Evolutionary conservation across 1,140 invertebrate species (phyloP), one percentile per base, ranked within the genome.

Genomic region (Dreissena polymorpha): DNA sequence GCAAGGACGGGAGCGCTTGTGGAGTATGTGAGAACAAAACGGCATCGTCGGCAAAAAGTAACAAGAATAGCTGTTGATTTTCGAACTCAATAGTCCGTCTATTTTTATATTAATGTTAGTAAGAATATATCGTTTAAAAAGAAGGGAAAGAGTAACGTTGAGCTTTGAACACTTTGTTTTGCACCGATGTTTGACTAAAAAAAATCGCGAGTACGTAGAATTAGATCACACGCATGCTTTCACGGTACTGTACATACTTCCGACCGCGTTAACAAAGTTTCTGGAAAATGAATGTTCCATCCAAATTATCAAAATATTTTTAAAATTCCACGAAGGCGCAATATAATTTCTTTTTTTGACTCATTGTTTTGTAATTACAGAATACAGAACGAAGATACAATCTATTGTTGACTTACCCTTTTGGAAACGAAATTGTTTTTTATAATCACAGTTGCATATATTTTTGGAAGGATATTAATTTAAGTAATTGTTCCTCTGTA

Each of bases 281-380:
- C 27, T 18, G 21, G 13, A 13, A 75, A n/a, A 75, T n/a, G 29
- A 63, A 75, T 14, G n/a, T 63, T 64, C 60, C 25, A 29, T 75
- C 55, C n/a, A 75, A 63, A 27, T 64, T 60, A 39, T 75, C 73
- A 64, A 75, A 75, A 55, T 39, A 78, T 75, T 75, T 75, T 39
- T 75, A 57, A 29, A 65, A 77, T 18, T 77, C 74, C 5, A 74
- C 21, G 21, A 57, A n/a, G n/a, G n/a, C n/a, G n/a, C n/a, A n/a
- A 60, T 50, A 78, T 21, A 78, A 53, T 78, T 78, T 78, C n/a
- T 23, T 68, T 21, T 39, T 51, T 25, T 21, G 18, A 21, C 21
- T 63, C 0, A 78, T n/a, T 12, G 75, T 68, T 67, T 78, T 10
- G 64, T 57, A 27, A 78, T 78, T 10, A 78, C 67, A 14, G 75